These are phyloP conservation scores for Mactromeris polynyma DNA, from an alignment of 2,888 invertebrate species.

Conservation along the genomic window DNA sequence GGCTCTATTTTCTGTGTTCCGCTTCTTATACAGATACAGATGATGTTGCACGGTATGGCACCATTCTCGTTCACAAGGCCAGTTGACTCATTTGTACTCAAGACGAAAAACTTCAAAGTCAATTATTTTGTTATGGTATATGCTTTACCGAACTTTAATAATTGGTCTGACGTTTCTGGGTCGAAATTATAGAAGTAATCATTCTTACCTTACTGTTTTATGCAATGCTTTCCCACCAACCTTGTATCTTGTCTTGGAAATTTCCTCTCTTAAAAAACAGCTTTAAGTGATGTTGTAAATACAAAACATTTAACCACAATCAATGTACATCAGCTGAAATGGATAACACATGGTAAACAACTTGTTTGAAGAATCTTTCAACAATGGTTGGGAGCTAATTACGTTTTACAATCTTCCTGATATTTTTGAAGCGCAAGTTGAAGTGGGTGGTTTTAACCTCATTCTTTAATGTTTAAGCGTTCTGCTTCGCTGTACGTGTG, in stretches of 20 bases:
- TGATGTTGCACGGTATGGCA: no score
- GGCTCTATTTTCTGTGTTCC: no score
- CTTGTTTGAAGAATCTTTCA: background rate
- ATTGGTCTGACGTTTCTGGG: background rate
- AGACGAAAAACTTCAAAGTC: no score
- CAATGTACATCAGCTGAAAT: background rate
- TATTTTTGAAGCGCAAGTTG: background rate
- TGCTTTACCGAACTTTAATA: background rate
- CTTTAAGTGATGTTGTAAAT: background rate
- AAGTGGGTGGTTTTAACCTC: background rate
- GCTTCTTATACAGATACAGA: no score
- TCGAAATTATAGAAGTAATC: background rate
- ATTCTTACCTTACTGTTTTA: background rate
- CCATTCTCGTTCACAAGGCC: no score
- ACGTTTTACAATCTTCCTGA: background rate
- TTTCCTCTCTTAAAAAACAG: background rate
- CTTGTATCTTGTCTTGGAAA: background rate
- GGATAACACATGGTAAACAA: background rate
- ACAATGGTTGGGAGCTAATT: background rate
- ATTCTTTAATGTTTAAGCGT: background rate
- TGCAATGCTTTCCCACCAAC: background rate
- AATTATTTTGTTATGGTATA: no score
- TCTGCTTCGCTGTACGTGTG: background rate
- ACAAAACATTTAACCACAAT: background rate
- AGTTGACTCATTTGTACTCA: no score